Percentiles rank a stretch among this genome's conserved stretches.
Evolutionary conservation across 2,113 vertebrate species (phyloP).

Genomic region (Myiozetetes cayanensis): DNA sequence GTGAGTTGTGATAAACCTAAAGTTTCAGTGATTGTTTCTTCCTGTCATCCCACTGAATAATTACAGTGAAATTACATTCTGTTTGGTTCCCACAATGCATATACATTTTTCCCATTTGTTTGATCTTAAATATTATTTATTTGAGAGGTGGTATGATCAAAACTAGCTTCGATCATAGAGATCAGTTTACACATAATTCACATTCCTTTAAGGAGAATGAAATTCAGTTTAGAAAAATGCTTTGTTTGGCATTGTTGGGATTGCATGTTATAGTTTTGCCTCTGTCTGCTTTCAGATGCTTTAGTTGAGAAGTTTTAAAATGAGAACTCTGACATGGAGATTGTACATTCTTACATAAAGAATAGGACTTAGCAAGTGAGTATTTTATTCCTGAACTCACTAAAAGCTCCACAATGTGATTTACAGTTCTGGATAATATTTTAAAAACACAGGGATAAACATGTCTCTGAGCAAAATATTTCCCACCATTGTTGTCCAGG

Average conservation of each 20-base stretch:
- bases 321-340: background rate
- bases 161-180: background rate
- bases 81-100: background rate
- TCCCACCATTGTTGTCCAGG: background rate
- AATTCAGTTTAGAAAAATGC: background rate
- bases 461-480: background rate
- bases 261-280: background rate
- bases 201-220: background rate
- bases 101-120: background rate
- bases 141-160: constrained; percentile 15
- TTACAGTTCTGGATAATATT: background rate
- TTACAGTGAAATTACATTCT: constrained; percentile 34
- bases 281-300: background rate
- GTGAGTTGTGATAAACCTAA: constrained; percentile 34
- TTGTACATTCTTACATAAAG: background rate
- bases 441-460: background rate
- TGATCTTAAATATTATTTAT: constrained; percentile 35
- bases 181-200: constrained; percentile 22
- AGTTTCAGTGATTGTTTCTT: constrained; percentile 37
- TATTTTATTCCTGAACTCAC: background rate
- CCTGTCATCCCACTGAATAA: background rate
- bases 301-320: background rate
- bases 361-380: background rate
- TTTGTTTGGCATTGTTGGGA: background rate
- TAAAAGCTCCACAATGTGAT: background rate